Conservation (phyloP, 2,797 vertebrate genomes). For the Chaenodraco wilsoni region DNA sequence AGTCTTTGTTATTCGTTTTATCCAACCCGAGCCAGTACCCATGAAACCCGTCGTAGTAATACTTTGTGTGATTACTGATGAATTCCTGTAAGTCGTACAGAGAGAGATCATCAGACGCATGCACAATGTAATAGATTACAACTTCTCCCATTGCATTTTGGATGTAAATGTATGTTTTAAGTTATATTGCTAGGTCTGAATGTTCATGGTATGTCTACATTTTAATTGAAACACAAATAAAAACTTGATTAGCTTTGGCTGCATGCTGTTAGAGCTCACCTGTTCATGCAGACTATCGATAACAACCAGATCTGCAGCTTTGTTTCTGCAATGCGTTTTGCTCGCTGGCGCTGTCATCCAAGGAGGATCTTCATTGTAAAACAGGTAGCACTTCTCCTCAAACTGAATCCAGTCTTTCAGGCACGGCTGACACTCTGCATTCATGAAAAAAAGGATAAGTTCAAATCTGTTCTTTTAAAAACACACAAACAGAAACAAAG, state of each 20-base stretch:
- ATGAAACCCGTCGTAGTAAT: rapidly evolving
- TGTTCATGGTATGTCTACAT: neutral
- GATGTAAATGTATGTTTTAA: neutral
- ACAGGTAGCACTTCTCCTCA: constrained; percentile 70
- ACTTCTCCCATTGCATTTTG: neutral
- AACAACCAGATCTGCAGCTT: constrained; percentile 41
- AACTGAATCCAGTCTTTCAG: constrained; percentile 50
- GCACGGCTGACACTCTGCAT: constrained; percentile 64
- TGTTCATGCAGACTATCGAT: constrained; percentile 64
- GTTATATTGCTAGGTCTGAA: neutral
- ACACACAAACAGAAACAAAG: neutral
- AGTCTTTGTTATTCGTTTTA: rapidly evolving
- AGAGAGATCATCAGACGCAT: neutral
- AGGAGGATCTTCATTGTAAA: rapidly evolving
- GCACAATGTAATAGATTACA: neutral
- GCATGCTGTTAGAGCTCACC: constrained; percentile 33
- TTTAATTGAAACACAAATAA: neutral
- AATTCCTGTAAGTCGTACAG: constrained; percentile 62
- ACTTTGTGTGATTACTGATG: constrained; percentile 13
- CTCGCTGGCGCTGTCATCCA: constrained; percentile 10
- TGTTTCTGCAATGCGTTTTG: rapidly evolving
- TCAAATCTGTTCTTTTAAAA: neutral
- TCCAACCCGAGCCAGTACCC: constrained; percentile 71
- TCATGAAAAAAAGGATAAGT: neutral
- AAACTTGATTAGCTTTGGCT: neutral